Evolutionary conservation across 2,113 vertebrate species (phyloP).

Genomic region (Sitta europaea): DNA sequence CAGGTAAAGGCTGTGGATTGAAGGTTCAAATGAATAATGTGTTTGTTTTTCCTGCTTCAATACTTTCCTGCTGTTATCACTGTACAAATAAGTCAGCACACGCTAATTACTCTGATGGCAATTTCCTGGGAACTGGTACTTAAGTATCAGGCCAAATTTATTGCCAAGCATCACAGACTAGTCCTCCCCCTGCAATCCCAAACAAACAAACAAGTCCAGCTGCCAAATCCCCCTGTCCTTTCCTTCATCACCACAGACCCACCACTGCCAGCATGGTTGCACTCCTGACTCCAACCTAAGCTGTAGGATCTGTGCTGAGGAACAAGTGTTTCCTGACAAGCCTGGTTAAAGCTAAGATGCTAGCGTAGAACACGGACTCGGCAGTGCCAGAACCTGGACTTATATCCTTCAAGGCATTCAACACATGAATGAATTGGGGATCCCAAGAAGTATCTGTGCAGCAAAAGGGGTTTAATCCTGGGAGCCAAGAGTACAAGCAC

Average conservation of each 20-base stretch:
- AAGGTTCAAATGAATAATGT: slow-evolving; percentile 65
- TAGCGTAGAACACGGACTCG: rapidly evolving
- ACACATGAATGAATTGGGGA: not conserved
- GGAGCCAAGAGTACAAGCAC: not conserved
- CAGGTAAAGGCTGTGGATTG: slow-evolving; percentile 49
- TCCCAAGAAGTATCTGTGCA: not conserved
- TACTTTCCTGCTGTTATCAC: slow-evolving; percentile 61
- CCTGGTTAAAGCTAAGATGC: not conserved
- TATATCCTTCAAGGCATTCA: not conserved
- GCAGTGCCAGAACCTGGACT: not conserved
- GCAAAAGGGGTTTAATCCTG: not conserved
- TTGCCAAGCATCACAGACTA: not conserved
- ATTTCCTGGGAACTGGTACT: slow-evolving; percentile 53
- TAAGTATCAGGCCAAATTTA: not conserved
- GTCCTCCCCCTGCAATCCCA: not conserved
- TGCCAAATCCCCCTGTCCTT: not conserved
- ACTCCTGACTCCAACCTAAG: not conserved
- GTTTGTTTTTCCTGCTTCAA: slow-evolving; percentile 65
- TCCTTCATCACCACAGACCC: not conserved
- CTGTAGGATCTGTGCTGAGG: not conserved
- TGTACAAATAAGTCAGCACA: slow-evolving; percentile 59
- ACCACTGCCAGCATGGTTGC: not conserved
- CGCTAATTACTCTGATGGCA: slow-evolving; percentile 40
- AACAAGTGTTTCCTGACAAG: rapidly evolving
- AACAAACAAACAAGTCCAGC: not conserved